Conservation (phyloP, 2,797 vertebrate genomes). For the Oreochromis grahami region DNA sequence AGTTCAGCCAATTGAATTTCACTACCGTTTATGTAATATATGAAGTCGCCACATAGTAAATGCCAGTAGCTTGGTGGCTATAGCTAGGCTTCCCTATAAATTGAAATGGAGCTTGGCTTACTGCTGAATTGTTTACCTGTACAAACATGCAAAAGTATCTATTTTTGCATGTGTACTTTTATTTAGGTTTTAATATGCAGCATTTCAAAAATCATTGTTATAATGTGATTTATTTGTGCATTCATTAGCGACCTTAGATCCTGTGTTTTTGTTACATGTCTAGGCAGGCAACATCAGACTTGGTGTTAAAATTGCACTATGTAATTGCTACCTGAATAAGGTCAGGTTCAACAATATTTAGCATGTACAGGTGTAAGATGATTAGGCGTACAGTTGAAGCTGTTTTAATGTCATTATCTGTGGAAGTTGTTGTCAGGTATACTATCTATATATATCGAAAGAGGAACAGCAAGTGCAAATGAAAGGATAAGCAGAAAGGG, state of each 20-base stretch:
- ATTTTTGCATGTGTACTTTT: not conserved
- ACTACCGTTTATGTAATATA: not conserved
- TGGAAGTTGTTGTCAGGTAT: not conserved
- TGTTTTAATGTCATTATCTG: not conserved
- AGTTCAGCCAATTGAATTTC: not conserved
- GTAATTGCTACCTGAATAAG: not conserved
- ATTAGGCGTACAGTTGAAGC: not conserved
- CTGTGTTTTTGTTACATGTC: not conserved
- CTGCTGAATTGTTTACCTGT: not conserved
- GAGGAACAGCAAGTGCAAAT: constrained; percentile 11
- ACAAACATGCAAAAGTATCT: not conserved
- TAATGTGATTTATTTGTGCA: not conserved
- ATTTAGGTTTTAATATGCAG: not conserved
- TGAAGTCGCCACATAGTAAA: not conserved
- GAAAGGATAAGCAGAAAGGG: constrained; percentile 33
- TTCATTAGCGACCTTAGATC: not conserved
- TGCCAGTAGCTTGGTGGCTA: not conserved
- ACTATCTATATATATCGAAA: not conserved
- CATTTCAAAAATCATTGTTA: not conserved
- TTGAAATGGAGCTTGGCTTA: not conserved
- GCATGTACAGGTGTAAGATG: not conserved
- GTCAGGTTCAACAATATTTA: not conserved
- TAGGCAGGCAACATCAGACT: not conserved
- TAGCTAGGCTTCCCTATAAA: not conserved
- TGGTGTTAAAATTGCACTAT: not conserved